These are phyloP conservation scores for Mormyrus lacerda DNA, from an alignment of 2,113 vertebrate genomes.

Conservation along the genomic window DNA sequence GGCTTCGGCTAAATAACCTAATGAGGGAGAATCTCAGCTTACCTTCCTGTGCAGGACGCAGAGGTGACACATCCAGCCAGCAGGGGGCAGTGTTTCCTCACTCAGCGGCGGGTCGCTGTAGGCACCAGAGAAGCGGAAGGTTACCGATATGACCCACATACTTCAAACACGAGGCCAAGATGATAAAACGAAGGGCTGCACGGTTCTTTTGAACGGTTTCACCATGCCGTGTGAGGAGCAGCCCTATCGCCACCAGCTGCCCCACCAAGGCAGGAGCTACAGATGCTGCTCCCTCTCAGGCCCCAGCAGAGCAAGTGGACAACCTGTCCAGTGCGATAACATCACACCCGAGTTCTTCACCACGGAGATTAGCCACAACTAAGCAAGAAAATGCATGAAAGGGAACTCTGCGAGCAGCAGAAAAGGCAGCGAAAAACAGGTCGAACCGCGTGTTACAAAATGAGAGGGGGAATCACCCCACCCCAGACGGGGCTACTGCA, in stretches of 20 bases:
- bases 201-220: not conserved
- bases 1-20: not conserved
- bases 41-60: slow-evolving; percentile 94
- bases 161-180: too few relatives aligned
- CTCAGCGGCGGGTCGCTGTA: slow-evolving; percentile 89
- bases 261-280: not conserved
- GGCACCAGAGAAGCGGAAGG: slow-evolving; percentile 12
- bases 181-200: not conserved
- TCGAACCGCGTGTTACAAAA: not conserved
- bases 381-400: not conserved
- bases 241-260: not conserved
- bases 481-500: not conserved
- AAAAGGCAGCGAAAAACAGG: not conserved
- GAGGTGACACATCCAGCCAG: slow-evolving; percentile 99
- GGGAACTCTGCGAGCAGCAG: not conserved
- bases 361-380: not conserved
- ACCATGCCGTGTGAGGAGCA: not conserved
- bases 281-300: not conserved
- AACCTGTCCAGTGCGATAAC: not conserved
- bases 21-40: slow-evolving; percentile 29
- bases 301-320: not conserved
- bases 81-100: slow-evolving; percentile 95
- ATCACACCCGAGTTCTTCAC: not conserved
- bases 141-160: slow-evolving; percentile 32
- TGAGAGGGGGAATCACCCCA: not conserved